Conservation (phyloP, 2,888 invertebrate genomes). For the Galerucella pusilla region DNA sequence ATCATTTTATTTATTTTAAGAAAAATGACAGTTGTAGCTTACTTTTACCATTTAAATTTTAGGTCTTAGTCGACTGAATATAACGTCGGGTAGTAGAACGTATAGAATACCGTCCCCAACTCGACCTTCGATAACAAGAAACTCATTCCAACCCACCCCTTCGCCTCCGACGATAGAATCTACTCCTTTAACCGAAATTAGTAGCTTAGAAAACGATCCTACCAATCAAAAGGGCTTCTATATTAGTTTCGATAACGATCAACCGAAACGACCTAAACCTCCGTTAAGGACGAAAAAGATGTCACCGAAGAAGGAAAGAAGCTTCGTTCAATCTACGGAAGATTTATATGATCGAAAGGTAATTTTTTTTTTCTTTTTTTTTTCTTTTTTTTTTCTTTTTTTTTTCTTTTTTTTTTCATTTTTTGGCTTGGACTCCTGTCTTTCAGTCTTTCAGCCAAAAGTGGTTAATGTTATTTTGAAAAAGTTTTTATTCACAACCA, state of each 20-base stretch:
- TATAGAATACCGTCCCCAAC: constrained; percentile 92
- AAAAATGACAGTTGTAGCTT: too few species aligned
- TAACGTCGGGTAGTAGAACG: constrained; percentile 87
- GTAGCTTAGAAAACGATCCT: constrained; percentile 67
- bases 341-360: constrained; percentile 48
- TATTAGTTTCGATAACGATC: constrained; percentile 91
- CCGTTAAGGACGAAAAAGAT: constrained; percentile 80
- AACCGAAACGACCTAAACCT: constrained; percentile 90
- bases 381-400: too few species aligned
- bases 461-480: not conserved
- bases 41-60: constrained; percentile 56
- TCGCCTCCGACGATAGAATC: constrained; percentile 49
- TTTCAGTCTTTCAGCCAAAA: too few species aligned
- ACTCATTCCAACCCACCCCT: constrained; percentile 73
- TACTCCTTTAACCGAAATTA: constrained; percentile 61
- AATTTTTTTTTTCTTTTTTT: not conserved
- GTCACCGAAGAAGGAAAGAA: constrained; percentile 81
- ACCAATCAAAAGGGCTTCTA: constrained; percentile 87
- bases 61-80: constrained; percentile 82
- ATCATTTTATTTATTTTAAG: constrained; percentile 6
- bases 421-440: too few species aligned
- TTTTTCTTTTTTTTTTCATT: too few species aligned
- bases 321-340: constrained; percentile 53
- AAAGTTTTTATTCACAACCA: not conserved
- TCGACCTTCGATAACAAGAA: constrained; percentile 76